Evolutionary conservation across 2,888 invertebrate genomes (phyloP).

Genomic region (Pristionchus entomophagus): DNA sequence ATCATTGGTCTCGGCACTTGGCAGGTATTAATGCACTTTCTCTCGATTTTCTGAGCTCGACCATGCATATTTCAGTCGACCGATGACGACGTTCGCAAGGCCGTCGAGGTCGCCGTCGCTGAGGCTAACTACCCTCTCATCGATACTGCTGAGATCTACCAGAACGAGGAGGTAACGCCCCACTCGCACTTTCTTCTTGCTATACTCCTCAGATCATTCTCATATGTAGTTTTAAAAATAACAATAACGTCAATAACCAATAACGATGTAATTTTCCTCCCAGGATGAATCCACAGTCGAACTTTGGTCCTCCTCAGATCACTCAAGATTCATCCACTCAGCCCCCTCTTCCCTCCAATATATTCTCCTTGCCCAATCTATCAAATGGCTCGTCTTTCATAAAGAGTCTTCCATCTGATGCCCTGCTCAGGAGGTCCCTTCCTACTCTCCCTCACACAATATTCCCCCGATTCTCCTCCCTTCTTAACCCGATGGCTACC

Average conservation of each 20-base stretch:
- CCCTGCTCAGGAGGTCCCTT: conserved; percentile 65
- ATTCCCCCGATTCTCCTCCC: too few species aligned
- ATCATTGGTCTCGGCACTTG: conserved; percentile 68
- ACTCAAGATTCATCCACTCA: too few species aligned
- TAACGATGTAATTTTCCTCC: too few species aligned
- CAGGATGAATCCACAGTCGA: too few species aligned
- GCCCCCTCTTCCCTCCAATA: too few species aligned
- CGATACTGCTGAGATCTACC: conserved; percentile 86
- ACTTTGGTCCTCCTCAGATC: too few species aligned
- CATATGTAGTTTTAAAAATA: too few species aligned
- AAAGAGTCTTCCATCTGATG: conserved; percentile 59
- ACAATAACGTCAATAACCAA: too few species aligned
- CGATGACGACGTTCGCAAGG: conserved; percentile 41
- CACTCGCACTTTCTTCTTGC: too few species aligned
- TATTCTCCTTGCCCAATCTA: background rate
- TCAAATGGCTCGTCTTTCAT: background rate
- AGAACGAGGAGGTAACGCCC: conserved; percentile 83
- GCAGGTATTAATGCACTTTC: conserved; percentile 51
- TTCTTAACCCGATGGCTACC: too few species aligned
- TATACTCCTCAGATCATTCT: too few species aligned
- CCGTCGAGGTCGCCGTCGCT: conserved; percentile 81
- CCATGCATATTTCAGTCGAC: conserved; percentile 8
- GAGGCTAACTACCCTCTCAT: conserved; percentile 88
- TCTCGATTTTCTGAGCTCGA: background rate
- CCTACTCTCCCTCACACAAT: conserved; percentile 71